phyloP scores from a whole-genome alignment of 1,140 invertebrate species.

The Calliopsis andreniformis region DNA sequence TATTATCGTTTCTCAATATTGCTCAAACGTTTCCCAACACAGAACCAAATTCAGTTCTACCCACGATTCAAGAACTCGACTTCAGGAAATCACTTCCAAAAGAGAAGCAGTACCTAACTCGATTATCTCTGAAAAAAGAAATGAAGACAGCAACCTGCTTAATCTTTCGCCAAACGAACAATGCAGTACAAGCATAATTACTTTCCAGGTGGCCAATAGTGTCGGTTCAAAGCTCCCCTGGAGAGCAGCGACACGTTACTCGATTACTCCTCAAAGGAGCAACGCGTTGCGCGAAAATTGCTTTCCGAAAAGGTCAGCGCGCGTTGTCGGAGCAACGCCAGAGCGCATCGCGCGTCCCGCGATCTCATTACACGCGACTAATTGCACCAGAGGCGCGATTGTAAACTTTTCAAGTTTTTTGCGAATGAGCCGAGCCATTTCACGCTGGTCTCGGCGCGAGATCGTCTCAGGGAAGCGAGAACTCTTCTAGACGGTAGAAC shows the following conservation, averaged over 20 bases:
- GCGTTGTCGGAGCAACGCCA: background rate
- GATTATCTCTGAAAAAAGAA: too few relatives aligned
- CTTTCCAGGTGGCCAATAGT: too few relatives aligned
- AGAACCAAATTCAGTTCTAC: too few relatives aligned
- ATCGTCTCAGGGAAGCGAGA: slow-evolving; percentile 35
- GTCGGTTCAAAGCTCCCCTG: background rate
- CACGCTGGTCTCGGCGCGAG: slow-evolving; percentile 17
- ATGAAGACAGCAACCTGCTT: too few relatives aligned
- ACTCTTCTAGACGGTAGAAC: slow-evolving; percentile 16
- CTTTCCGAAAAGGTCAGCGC: too few relatives aligned
- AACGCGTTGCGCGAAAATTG: background rate
- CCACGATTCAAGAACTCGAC: too few relatives aligned
- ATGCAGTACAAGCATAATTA: too few relatives aligned
- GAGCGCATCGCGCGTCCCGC: background rate
- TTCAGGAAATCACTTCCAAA: too few relatives aligned
- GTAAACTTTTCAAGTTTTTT: background rate
- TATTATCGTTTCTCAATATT: too few relatives aligned
- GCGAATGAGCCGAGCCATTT: slow-evolving; percentile 27
- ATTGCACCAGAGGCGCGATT: background rate
- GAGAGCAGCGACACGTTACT: background rate
- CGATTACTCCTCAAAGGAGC: slow-evolving; percentile 3
- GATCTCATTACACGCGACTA: background rate
- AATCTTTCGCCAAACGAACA: too few relatives aligned
- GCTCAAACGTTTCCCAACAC: too few relatives aligned
- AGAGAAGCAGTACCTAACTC: too few relatives aligned